Conservation (phyloP, 2,888 invertebrate species). For the Cerastis rubricosa region DNA sequence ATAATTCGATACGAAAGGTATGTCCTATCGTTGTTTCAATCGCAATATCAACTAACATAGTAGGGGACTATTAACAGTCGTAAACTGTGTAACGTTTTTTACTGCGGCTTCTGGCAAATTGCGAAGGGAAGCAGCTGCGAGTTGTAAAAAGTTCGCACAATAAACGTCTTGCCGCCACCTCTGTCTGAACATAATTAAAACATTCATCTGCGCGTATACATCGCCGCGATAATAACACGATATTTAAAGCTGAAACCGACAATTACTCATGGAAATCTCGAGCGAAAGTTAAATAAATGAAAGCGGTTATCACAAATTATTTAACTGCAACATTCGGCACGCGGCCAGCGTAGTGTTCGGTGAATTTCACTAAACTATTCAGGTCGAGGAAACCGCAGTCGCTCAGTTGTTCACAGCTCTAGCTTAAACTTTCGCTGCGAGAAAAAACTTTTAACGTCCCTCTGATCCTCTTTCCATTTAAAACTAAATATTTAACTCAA, state of each 20-base stretch:
- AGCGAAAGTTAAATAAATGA: conserved; percentile 86
- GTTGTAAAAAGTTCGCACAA: conserved; percentile 82
- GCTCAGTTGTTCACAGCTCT: conserved; percentile 83
- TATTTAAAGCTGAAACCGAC: conserved; percentile 73
- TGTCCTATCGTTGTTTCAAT: conserved; percentile 45
- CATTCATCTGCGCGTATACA: conserved; percentile 60
- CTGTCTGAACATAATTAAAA: conserved; percentile 75
- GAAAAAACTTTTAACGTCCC: conserved; percentile 72
- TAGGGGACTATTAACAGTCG: conserved; percentile 75
- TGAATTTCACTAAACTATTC: conserved; percentile 87
- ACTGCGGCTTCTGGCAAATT: conserved; percentile 78
- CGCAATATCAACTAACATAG: conserved; percentile 70
- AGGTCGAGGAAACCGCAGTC: conserved; percentile 87
- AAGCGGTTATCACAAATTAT: conserved; percentile 88
- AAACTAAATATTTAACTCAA: conserved; percentile 67
- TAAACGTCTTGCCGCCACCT: conserved; percentile 77
- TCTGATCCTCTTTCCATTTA: conserved; percentile 67
- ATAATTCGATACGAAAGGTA: conserved; percentile 29
- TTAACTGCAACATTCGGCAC: conserved; percentile 88
- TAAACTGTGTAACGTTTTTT: conserved; percentile 78
- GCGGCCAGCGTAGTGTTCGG: conserved; percentile 84
- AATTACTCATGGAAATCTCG: conserved; percentile 78
- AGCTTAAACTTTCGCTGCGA: conserved; percentile 76
- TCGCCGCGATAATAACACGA: conserved; percentile 54
- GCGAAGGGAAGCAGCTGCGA: conserved; percentile 79